Conservation (phyloP, 1,140 invertebrate genomes). For the Camponotus vicinus region DNA sequence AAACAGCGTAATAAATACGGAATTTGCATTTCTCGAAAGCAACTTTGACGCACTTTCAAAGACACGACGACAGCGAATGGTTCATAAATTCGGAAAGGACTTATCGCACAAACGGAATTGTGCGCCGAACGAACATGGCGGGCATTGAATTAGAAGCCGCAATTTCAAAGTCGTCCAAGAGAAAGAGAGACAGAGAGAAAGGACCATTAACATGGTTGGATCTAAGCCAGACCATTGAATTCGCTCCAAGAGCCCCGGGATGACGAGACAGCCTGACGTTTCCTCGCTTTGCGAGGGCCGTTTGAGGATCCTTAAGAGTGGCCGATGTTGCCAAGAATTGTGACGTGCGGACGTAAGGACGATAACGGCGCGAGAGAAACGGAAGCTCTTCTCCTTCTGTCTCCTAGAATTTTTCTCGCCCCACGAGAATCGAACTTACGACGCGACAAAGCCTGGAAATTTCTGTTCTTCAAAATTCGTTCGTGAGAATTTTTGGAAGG, state of each 20-base stretch:
- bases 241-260: conserved; percentile 49
- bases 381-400: conserved; percentile 27
- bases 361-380: conserved; percentile 24
- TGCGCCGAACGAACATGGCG: conserved; percentile 26
- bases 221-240: conserved; percentile 57
- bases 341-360: conserved; percentile 36
- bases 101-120: conserved; percentile 44
- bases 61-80: conserved; percentile 40
- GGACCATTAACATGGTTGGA: conserved; percentile 61
- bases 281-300: conserved; percentile 38
- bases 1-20: neutral
- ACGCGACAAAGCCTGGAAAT: conserved; percentile 30
- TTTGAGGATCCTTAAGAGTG: conserved; percentile 51
- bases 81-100: conserved; percentile 39
- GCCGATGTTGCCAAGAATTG: conserved; percentile 61
- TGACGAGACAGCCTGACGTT: conserved; percentile 52
- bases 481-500: neutral
- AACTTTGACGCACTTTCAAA: conserved; percentile 23
- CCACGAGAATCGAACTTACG: conserved; percentile 31
- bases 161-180: conserved; percentile 51
- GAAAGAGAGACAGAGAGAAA: neutral
- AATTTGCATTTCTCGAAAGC: conserved; percentile 33
- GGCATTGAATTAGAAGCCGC: conserved; percentile 58
- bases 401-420: conserved; percentile 15
- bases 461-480: neutral